A percentile compares a stretch with the other conserved stretches of the same genome.
These are phyloP conservation scores for Marcusenius ussheri DNA, from an alignment of 2,113 vertebrate genomes.

Conservation along the genomic window DNA sequence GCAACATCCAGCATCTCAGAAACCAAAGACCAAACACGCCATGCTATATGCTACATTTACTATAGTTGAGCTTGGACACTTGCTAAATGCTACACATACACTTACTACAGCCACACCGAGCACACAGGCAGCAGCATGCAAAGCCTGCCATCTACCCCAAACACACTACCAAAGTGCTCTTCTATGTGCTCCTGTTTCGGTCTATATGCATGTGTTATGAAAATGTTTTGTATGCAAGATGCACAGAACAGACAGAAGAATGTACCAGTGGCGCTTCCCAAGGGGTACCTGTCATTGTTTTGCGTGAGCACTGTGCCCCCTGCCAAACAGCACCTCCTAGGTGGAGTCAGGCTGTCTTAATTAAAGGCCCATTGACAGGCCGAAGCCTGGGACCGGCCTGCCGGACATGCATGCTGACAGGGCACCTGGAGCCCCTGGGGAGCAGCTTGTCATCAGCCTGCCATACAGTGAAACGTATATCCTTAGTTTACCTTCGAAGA, in stretches of 20 bases:
- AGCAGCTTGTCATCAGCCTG: constrained; percentile 4
- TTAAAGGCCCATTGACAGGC: constrained; percentile 5
- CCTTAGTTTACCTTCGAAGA: neutral
- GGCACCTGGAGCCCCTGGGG: neutral
- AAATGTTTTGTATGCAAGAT: neutral
- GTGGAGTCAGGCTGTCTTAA: neutral
- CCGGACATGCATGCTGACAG: neutral
- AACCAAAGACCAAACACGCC: neutral
- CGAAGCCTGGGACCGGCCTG: neutral
- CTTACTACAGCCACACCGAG: neutral
- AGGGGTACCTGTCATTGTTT: neutral
- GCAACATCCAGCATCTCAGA: neutral
- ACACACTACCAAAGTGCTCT: neutral
- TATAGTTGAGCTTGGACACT: neutral
- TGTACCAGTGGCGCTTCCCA: neutral
- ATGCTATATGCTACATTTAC: neutral
- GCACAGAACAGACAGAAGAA: neutral
- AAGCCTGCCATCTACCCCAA: neutral
- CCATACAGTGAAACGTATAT: neutral
- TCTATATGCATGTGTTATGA: neutral
- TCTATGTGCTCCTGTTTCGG: neutral
- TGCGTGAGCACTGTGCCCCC: neutral
- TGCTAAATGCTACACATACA: neutral
- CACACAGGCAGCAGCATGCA: neutral
- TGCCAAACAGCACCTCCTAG: neutral